Evolutionary conservation across 2,888 invertebrate genomes (phyloP).

Genomic region (Ennomos quercinarius): DNA sequence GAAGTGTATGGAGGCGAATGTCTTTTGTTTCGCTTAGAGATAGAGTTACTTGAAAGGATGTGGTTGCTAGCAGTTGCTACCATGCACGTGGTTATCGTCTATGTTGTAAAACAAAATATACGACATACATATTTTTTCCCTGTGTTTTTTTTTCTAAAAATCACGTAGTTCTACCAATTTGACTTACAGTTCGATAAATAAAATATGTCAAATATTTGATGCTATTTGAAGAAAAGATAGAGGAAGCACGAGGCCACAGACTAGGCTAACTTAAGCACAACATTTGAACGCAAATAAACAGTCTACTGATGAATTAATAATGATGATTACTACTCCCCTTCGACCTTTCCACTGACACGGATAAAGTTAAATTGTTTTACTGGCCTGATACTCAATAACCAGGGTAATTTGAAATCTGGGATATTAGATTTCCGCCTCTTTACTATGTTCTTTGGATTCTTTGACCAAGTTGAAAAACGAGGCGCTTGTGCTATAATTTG

Average conservation of each 20-base stretch:
- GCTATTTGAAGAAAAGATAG: no score
- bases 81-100: not conserved
- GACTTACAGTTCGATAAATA: no score
- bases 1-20: conserved; percentile 1
- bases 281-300: not conserved
- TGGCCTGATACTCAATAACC: conserved; percentile 16
- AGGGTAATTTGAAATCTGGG: conserved; percentile 9
- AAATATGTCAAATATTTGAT: no score
- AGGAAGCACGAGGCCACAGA: no score
- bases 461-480: conserved; percentile 1
- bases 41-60: conserved; percentile 8
- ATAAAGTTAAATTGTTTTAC: conserved; percentile 11
- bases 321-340: conserved; percentile 2
- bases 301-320: conserved; percentile 8
- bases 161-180: no score
- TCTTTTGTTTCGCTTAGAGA: conserved; percentile 5
- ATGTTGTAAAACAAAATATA: not conserved
- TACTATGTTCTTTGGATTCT: not conserved
- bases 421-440: not conserved
- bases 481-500: not conserved
- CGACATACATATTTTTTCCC: no score
- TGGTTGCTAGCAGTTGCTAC: not conserved
- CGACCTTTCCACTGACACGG: conserved; percentile 12
- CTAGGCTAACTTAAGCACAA: no score
- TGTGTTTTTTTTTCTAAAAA: no score